Evolutionary conservation across 2,888 invertebrate genomes (phyloP), one percentile per base, ranked within the genome.

Genomic region (Drosophila helvetica): DNA sequence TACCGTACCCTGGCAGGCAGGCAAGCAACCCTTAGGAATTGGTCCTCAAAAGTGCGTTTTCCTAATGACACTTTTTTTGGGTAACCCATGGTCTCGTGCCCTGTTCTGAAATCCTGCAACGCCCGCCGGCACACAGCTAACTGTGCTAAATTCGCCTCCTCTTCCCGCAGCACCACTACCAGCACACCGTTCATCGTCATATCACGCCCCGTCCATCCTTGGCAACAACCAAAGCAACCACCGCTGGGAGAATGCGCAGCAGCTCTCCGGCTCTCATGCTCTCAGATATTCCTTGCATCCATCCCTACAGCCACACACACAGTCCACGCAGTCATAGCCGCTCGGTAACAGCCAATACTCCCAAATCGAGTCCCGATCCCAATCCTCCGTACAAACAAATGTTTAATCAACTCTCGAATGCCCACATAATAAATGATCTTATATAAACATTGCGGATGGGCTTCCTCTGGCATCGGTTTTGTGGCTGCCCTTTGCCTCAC

Each of bases 31-130:
- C 66, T 66, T 64, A 64, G 38, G 2, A 38, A n/a, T 38, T 38
- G 38, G 38, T 38, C 38, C 38, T 38, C 38, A 15, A n/a, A n/a
- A 38, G 38, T 38, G 38, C 38, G 38, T 38, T 38, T 38, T 38
- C 38, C 38, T n/a, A 38, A 38, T 38, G n/a, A 38, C 38, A n/a
- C n/a, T 38, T 38, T 38, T 66, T 66, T 79, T 75, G 75, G 78
- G 82, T 85, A 77, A 77, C 86, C 38, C 76, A 82, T 79, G 82
- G 79, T 67, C 79, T 79, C 66, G 68, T 61, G 59, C 56, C 66
- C 38, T 7, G 68, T 78, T 69, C n/a, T 38, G 38, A 15, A 38
- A 38, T 38, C 15, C 2, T 38, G 38, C n/a, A 38, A 5, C 4
- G 33, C 1, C 33, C 33, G 33, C 12, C 33, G 33, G 33, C 33